Base-by-base conservation (phyloP, 2,797 vertebrate genomes). In the Sorex maritimensis region DNA sequence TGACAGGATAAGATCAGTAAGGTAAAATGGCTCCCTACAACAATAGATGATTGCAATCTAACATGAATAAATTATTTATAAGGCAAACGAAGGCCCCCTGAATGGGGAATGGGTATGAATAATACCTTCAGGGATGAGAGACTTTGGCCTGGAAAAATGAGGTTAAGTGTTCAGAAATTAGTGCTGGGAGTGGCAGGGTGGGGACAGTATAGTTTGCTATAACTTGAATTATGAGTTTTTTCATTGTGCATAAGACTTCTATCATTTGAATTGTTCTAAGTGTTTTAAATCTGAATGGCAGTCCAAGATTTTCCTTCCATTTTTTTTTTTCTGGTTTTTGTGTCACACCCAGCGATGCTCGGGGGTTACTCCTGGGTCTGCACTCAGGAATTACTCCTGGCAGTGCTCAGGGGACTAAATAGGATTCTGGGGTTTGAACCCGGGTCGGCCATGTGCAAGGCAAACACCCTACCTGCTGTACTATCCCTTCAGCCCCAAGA, bases 181-280 rank as follows among this genome's bases (percentile, higher is more conserved):
- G 4, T 49, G 52, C n/a, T 26, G 30, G 6, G 14, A 11, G 38
- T 9, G 30, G 10, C 8, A 75, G n/a, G n/a, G 52, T 49, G 58
- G 6, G 0, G 0, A 28, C 12, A 13, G 5, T 17, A 1, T 26
- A 30, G 1, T 44, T 5, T 46, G 9, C 77, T 11, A 0, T 44
- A 17, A 0, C 41, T 92, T 84, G 28, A 0, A 1, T 21, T 11
- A 5, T 23, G 55, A 3, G 12, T 67, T 83, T 68, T 26, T 30
- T 49, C 2, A 26, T 19, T 81, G 69, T 65, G 9, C 61, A 28
- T 46, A 72, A 58, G 7, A 21, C 46, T 6, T 9, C 10, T 52
- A 7, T n/a, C 8, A 4, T 55, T 86, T 65, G 34, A 5, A 72
- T 3, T 23, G 7, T n/a, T 73, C 73, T 77, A 52, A 73, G 11